Base-by-base conservation (phyloP, 2,888 invertebrate genomes). In the Osedax frankpressi region DNA sequence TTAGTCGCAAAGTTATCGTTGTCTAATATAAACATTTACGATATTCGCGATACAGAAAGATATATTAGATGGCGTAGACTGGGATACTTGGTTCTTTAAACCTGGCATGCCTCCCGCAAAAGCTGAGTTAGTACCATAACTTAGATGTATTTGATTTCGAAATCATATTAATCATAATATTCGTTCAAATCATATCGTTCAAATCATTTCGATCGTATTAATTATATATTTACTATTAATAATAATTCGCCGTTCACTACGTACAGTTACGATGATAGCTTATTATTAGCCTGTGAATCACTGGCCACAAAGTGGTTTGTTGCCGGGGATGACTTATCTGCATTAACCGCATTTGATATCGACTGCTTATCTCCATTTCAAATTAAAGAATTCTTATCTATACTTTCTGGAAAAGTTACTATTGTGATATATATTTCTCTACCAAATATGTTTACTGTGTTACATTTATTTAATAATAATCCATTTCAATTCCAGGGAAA, bases 71-170 rank as follows among this genome's bases (percentile, higher is more conserved):
- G 80, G 83, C 0, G 88, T 95, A 1, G 90, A 94, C 81, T 95
- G 94, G 93, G 86, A 92, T 63, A 81, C 88, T 0, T 95, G 94
- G 94, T 85, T 95, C 1, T 86, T 89, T 80, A 86, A 86, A 30
- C 88, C 90, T 69, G 96, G 95, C 73, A 92, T 95, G 92, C 95
- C 95, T 0, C 91, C 91, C 0, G 86, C 90, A 25, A 91, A 91
- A 80, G 93, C 93, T 3, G 85, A 88, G 88, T 94, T 87, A 86
- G 86, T 44, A 44, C n/a, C n/a, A n/a, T n/a, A n/a, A n/a, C n/a
- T n/a, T n/a, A n/a, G n/a, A n/a, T n/a, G n/a, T n/a, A n/a, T n/a
- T n/a, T n/a, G n/a, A n/a, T n/a, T n/a, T n/a, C n/a, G n/a, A n/a
- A n/a, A n/a, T n/a, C n/a, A n/a, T n/a, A n/a, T n/a, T n/a, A n/a